Evolutionary conservation across 2,113 vertebrate genomes (phyloP).

Genomic region (Arizona elegans): DNA sequence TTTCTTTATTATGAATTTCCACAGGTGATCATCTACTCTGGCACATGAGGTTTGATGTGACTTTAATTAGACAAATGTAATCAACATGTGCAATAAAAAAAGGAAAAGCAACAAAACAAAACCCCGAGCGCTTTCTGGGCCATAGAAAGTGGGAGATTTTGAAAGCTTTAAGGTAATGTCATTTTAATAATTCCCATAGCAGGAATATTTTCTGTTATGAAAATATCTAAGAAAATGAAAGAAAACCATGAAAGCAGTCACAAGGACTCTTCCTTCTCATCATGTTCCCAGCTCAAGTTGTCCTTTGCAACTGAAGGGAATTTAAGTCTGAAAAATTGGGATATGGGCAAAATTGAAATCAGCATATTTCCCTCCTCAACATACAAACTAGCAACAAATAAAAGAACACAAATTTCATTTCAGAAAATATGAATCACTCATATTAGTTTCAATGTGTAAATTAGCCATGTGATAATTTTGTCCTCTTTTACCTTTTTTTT

Average conservation of each 20-base stretch:
- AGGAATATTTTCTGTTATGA: neutral
- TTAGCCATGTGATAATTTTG: neutral
- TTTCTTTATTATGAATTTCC: neutral
- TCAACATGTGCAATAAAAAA: neutral
- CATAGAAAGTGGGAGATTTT: neutral
- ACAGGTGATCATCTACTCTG: neutral
- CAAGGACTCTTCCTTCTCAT: neutral
- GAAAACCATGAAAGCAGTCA: neutral
- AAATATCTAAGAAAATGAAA: neutral
- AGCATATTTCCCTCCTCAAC: neutral
- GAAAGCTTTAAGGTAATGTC: neutral
- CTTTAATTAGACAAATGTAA: neutral
- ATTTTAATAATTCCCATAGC: neutral
- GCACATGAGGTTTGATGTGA: neutral
- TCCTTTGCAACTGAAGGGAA: neutral
- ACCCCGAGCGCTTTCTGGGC: neutral
- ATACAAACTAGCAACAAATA: neutral
- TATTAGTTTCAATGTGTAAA: neutral
- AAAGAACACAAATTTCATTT: neutral
- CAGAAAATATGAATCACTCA: neutral
- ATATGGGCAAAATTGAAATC: neutral
- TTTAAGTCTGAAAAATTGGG: neutral
- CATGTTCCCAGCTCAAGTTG: neutral
- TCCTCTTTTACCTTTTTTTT: slow-evolving; percentile 9
- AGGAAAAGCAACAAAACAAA: neutral